Conservation (phyloP, 92 coral and sea anemone genomes). For the Ricordea florida region DNA sequence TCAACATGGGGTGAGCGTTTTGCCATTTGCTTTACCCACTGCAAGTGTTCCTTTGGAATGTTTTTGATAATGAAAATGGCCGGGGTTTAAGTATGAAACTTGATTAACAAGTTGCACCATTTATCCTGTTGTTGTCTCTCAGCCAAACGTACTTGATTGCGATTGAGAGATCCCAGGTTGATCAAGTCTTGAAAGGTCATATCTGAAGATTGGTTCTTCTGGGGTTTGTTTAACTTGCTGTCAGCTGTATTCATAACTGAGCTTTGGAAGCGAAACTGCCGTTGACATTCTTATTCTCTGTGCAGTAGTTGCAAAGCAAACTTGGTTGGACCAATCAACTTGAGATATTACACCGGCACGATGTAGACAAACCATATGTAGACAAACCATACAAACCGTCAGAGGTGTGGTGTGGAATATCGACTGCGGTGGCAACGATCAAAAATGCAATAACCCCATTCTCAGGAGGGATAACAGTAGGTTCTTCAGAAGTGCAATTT, state of each 20-base stretch:
- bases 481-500: too few species aligned
- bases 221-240: background rate
- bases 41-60: conserved; percentile 39
- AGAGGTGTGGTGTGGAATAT: conserved; percentile 6
- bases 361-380: background rate
- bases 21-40: conserved; percentile 65
- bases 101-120: conserved; percentile 32
- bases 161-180: conserved; percentile 22
- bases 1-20: conserved; percentile 49
- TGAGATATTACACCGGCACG: conserved; percentile 9
- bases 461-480: conserved; percentile 21
- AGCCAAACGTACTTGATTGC: conserved; percentile 34
- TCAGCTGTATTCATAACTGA: background rate
- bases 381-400: background rate
- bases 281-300: background rate
- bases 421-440: background rate
- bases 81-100: conserved; percentile 15
- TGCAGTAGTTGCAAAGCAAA: background rate
- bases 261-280: background rate
- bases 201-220: background rate
- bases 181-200: background rate
- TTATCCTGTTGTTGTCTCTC: conserved; percentile 43
- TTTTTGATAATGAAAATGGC: background rate
- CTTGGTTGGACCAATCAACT: background rate
- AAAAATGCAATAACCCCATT: background rate